phyloP scores from a whole-genome alignment of 2,888 invertebrate genomes.

The Phortica magna region DNA sequence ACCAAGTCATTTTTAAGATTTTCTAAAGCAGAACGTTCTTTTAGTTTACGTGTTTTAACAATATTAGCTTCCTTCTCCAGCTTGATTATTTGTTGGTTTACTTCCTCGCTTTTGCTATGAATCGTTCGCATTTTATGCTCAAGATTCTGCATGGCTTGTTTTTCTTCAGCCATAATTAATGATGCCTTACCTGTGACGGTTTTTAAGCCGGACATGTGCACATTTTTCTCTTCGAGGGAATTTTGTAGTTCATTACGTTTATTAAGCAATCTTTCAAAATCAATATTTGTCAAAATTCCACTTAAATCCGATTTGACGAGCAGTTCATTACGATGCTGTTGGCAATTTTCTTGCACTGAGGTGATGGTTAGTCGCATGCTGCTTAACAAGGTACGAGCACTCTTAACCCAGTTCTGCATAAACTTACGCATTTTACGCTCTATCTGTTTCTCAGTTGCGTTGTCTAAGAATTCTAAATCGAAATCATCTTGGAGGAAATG shows the following conservation, averaged over 20 bases:
- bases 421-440: constrained; percentile 77
- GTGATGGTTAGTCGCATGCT: constrained; percentile 80
- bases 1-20: constrained; percentile 74
- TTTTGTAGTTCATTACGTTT: constrained; percentile 79
- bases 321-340: constrained; percentile 73
- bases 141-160: constrained; percentile 77
- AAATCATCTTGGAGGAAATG: constrained; percentile 67
- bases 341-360: constrained; percentile 78
- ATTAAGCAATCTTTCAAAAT: constrained; percentile 81
- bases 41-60: constrained; percentile 75
- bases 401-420: constrained; percentile 80
- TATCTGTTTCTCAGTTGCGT: constrained; percentile 71
- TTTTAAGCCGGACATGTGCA: constrained; percentile 79
- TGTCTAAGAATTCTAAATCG: constrained; percentile 63
- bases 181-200: constrained; percentile 79
- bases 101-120: constrained; percentile 75
- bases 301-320: constrained; percentile 79
- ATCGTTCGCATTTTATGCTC: constrained; percentile 76
- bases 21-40: constrained; percentile 72
- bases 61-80: constrained; percentile 75
- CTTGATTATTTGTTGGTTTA: constrained; percentile 76
- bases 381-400: constrained; percentile 78
- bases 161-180: constrained; percentile 79
- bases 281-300: constrained; percentile 80
- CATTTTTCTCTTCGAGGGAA: constrained; percentile 79